A percentile compares a stretch with the other conserved stretches of the same genome.
Evolutionary conservation across 2,113 vertebrate genomes (phyloP).

Genomic region (Sceloporus undulatus): DNA sequence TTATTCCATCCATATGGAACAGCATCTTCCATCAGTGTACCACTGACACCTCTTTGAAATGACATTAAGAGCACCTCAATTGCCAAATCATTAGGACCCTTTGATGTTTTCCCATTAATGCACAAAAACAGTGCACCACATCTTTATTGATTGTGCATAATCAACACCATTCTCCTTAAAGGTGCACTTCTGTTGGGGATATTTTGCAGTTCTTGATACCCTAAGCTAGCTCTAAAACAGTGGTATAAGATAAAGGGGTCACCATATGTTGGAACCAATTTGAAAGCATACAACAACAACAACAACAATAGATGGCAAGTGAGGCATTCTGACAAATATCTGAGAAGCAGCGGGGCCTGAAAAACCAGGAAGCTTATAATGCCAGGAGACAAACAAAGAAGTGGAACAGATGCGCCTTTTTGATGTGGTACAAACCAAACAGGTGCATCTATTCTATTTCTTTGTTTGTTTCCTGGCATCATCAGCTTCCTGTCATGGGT

Average conservation of each 20-base stretch:
- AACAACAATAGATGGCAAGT: too few species aligned
- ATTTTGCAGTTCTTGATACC: background rate
- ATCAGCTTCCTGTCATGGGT: background rate
- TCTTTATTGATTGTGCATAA: background rate
- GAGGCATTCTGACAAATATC: too few species aligned
- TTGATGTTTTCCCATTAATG: background rate
- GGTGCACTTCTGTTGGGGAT: background rate
- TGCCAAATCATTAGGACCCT: background rate
- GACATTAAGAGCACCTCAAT: background rate
- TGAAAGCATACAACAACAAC: too few species aligned
- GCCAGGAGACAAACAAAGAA: background rate
- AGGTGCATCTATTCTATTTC: too few species aligned
- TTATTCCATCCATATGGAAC: background rate
- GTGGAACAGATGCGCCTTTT: background rate
- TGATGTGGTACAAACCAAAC: too few species aligned
- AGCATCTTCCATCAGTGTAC: constrained; percentile 3
- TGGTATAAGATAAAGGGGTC: background rate
- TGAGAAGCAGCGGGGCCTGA: background rate
- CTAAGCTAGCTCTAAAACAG: background rate
- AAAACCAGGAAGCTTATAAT: background rate
- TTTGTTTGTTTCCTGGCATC: too few species aligned
- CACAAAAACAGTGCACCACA: background rate
- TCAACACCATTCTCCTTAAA: background rate
- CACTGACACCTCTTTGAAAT: background rate
- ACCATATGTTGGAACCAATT: too few species aligned